phyloP scores from a whole-genome alignment of 2,113 vertebrate genomes.

The Anas platyrhynchos region DNA sequence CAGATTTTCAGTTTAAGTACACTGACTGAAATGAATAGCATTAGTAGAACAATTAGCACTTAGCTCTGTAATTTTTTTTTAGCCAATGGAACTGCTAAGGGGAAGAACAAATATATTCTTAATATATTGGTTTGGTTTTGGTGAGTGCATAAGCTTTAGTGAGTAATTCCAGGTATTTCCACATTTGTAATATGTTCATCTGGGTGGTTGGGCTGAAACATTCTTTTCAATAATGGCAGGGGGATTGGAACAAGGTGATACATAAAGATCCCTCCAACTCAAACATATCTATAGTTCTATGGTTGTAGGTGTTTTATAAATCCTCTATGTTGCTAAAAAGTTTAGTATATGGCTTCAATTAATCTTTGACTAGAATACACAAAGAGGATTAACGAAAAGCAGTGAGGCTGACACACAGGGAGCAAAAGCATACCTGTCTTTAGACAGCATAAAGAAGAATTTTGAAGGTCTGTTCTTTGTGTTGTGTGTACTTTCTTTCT shows the following conservation, averaged over 20 bases:
- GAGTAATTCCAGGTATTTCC: neutral
- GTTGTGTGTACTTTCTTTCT: neutral
- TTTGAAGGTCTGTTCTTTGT: neutral
- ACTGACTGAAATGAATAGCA: neutral
- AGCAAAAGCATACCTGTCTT: neutral
- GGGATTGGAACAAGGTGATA: too few species aligned
- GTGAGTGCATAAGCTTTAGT: neutral
- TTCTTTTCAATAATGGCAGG: neutral
- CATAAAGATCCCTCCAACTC: too few species aligned
- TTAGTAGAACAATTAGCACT: neutral
- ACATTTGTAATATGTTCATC: neutral
- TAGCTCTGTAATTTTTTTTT: neutral
- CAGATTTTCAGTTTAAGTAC: neutral
- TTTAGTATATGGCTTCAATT: neutral
- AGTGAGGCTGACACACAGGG: fast-evolving
- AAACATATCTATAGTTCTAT: too few species aligned
- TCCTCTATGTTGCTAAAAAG: neutral
- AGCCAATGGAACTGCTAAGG: neutral
- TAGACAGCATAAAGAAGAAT: neutral
- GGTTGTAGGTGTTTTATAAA: neutral
- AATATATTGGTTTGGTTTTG: neutral
- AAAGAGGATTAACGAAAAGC: neutral
- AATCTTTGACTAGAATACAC: neutral
- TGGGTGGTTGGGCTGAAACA: neutral
- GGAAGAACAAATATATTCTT: neutral